Evolutionary conservation across 2,797 vertebrate genomes (phyloP).

Genomic region (Falco concolor): DNA sequence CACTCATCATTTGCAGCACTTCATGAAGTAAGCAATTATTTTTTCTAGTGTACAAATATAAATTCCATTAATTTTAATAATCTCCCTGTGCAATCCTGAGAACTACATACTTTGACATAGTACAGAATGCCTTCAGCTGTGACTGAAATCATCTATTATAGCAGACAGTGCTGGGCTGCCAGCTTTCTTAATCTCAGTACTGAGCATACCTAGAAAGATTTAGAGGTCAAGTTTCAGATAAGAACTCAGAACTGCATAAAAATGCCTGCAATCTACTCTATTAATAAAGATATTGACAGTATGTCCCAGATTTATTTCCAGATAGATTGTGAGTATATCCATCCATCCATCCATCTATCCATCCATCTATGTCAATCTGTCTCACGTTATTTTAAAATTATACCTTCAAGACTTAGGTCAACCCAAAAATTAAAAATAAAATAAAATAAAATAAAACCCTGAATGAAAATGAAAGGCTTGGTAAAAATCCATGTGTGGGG

Average conservation of each 20-base stretch:
- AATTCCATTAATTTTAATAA: constrained; percentile 58
- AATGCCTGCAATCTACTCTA: not conserved
- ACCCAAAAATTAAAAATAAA: not conserved
- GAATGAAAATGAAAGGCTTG: not conserved
- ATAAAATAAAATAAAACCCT: not conserved
- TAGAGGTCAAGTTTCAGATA: not conserved
- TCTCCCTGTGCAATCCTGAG: not conserved
- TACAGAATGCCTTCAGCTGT: not conserved
- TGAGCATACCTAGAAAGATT: not conserved
- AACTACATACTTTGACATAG: not conserved
- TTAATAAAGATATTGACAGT: not conserved
- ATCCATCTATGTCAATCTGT: not conserved
- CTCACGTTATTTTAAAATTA: not conserved
- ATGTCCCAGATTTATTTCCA: not conserved
- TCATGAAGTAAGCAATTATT: constrained; percentile 52
- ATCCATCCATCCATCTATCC: not conserved
- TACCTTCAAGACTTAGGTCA: not conserved
- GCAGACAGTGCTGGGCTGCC: not conserved
- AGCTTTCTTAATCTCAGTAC: not conserved
- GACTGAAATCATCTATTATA: not conserved
- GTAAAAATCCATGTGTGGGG: rapidly evolving
- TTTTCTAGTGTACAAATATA: constrained; percentile 25
- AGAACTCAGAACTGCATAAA: not conserved
- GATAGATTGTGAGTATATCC: not conserved
- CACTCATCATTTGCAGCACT: constrained; percentile 35